Conservation (phyloP, 2,888 invertebrate species). For the Machimus rusticus region DNA sequence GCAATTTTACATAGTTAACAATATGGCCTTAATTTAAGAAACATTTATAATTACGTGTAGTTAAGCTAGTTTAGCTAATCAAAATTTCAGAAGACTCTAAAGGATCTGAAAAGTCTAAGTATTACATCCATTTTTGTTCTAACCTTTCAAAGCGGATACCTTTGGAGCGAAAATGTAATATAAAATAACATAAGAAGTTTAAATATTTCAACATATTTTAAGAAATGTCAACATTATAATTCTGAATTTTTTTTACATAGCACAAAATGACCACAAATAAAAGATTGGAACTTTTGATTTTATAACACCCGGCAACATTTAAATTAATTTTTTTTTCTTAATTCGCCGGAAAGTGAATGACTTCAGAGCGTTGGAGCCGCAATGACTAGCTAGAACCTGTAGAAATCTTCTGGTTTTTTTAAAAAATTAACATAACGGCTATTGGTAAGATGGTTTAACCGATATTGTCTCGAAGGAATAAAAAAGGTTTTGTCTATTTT, state of each 20-base stretch:
- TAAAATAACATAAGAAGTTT: neutral
- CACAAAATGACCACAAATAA: neutral
- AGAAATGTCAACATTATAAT: neutral
- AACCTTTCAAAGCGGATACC: neutral
- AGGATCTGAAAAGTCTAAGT: too few species aligned
- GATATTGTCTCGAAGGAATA: neutral
- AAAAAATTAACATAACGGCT: neutral
- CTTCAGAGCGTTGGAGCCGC: neutral
- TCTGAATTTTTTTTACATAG: neutral
- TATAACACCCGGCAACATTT: neutral
- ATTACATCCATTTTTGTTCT: neutral
- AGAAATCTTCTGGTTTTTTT: neutral
- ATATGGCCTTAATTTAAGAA: too few species aligned
- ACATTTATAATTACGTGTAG: too few species aligned
- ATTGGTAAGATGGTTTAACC: neutral
- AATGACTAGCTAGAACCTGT: neutral
- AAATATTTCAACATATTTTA: neutral
- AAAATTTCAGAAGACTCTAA: too few species aligned
- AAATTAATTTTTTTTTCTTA: neutral
- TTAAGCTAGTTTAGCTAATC: too few species aligned
- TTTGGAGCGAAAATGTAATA: neutral
- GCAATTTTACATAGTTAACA: too few species aligned
- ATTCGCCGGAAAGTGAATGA: neutral
- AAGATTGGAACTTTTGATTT: neutral
- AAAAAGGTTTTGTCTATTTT: neutral